Evolutionary conservation across 2,888 invertebrate species (phyloP).

Genomic region (Agrotis puta): DNA sequence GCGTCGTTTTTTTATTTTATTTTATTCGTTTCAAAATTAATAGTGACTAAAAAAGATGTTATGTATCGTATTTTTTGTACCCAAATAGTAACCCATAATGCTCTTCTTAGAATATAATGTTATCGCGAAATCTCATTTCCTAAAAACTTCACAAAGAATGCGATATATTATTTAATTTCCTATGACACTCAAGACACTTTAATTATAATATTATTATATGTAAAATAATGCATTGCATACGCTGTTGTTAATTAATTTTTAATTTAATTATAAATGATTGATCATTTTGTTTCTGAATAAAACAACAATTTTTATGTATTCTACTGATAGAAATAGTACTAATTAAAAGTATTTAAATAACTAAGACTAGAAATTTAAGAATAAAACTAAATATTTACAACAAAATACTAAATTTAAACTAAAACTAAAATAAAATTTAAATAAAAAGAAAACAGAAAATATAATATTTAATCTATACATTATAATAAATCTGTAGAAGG

Average conservation of each 20-base stretch:
- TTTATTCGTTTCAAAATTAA: neutral
- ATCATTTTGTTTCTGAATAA: too few species aligned
- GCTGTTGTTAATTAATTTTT: slow-evolving; percentile 48
- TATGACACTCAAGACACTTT: slow-evolving; percentile 45
- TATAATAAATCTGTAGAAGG: too few species aligned
- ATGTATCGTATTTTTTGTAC: neutral
- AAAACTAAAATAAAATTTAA: too few species aligned
- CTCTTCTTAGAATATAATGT: slow-evolving; percentile 5
- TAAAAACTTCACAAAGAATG: slow-evolving; percentile 8
- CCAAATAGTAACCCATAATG: neutral
- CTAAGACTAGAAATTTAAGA: too few species aligned
- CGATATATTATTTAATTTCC: slow-evolving; percentile 24
- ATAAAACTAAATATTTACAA: too few species aligned
- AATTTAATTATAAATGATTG: too few species aligned
- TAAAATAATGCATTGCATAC: slow-evolving; percentile 29
- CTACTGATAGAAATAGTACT: too few species aligned
- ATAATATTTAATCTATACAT: too few species aligned
- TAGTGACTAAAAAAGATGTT: neutral
- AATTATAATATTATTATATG: slow-evolving; percentile 29
- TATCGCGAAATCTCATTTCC: slow-evolving; percentile 38
- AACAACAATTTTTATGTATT: too few species aligned
- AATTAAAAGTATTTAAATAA: too few species aligned
- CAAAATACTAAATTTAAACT: too few species aligned
- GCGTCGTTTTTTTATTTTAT: neutral
- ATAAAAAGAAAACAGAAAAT: too few species aligned